Base-by-base conservation (phyloP, 2,113 vertebrate genomes). In the Megaleporinus macrocephalus region DNA sequence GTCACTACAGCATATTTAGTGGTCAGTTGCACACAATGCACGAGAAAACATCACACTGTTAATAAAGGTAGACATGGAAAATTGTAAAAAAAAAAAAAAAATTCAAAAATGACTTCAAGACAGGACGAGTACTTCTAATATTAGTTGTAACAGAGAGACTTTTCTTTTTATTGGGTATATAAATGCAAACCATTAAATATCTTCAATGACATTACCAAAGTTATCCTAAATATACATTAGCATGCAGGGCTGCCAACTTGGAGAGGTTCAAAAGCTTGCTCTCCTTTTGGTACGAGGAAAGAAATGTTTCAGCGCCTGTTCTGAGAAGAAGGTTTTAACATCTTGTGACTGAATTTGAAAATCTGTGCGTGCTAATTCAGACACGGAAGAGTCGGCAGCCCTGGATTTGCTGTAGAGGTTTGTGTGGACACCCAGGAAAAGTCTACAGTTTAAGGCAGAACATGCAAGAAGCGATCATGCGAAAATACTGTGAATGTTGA, bases 111-210 rank as follows among this genome's bases (percentile, higher is more conserved):
- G 41, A 44, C 5, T 10, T 9, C 5, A 44, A 57, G 20, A 57
- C 53, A 57, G 51, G 18, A 55, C 14, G 20, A 44, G 10, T 7
- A 57, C 20, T 7, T 22, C 18, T 57, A 57, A 20, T 61, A 24
- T 36, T 29, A 14, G 27, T 13, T 59, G 27, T 29, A 41, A 51
- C 16, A 27, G 36, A 59, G 77, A 47, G 24, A 9, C 24, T 47
- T 22, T 73, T 63, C 22, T 73, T 27, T 80, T 80, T 80, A 80
- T 80, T 80, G 12, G 36, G 55, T 49, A 73, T 80, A 80, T 27
- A 80, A 80, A 80, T 36, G 44, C 69, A 73, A 20, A 22, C 59
- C 68, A 79, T 61, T 29, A 15, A 53, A 61, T 73, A 73, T 73
- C 62, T 24, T 49, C 5, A 4, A 30, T n/a, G 51, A 53, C 71